Base-by-base conservation (phyloP, 2,113 vertebrate species). In the Strix aluco region DNA sequence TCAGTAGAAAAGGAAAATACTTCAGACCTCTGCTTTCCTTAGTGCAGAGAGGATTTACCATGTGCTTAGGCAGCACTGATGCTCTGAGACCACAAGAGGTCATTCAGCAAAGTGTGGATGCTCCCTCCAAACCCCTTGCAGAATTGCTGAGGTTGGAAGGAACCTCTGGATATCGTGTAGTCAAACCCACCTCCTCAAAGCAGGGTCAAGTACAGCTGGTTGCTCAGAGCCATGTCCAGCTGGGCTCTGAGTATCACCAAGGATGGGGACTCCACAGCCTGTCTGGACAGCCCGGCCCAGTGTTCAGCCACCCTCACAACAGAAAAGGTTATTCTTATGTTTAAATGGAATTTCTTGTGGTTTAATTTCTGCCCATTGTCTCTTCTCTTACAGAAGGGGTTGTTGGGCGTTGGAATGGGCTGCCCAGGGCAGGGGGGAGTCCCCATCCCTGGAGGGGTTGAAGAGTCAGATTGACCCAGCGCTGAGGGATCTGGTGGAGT, bases 51-150 rank as follows among this genome's bases (percentile, higher is more conserved):
- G 38, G 18, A 22, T 27, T 71, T 36, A 42, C 26, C 17, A 5
- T 13, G 51, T 26, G 15, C 51, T 22, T 34, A 40, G 29, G 62
- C 23, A 22, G 15, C 30, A 13, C 36, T 52, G 21, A 19, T 27
- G 40, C 40, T 47, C 59, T 22, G 36, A 52, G 40, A 62, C n/a
- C 18, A 36, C 30, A 42, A 40, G 38, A 34, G 5, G 0, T 19
- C 44, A 40, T 26, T 55, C 54, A 22, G 22, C 6, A 61, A 79
- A 81, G n/a, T n/a, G 78, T 2, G 1, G 84, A 30, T 57, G 94
- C 74, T 92, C 88, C 80, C 88, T 83, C 89, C 91, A 88, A 96
- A 94, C 36, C 88, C 27, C 75, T 75, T 84, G 61, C 80, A 87
- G 20, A 52, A 73, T 8, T 27, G 65, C 88, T 75, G 30, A 63